These are phyloP conservation scores for Alcis repandata DNA, from an alignment of 2,888 invertebrate genomes.

Conservation along the genomic window DNA sequence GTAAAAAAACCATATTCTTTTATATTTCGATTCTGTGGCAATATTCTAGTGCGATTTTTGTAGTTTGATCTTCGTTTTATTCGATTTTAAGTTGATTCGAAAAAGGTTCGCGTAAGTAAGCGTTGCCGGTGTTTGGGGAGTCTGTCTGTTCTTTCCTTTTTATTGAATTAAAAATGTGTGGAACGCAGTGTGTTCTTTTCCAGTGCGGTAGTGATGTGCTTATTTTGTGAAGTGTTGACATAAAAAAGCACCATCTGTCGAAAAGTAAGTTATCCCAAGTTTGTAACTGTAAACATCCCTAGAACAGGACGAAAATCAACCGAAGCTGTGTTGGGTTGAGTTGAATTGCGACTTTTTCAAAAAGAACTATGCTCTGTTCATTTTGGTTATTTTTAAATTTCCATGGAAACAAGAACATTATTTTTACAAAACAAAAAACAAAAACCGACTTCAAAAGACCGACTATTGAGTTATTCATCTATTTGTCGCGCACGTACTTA, in stretches of 20 bases:
- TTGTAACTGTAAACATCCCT: not conserved
- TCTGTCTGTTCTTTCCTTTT: conserved; percentile 52
- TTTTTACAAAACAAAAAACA: too few relatives aligned
- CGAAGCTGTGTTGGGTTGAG: too few relatives aligned
- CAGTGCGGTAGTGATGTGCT: conserved; percentile 69
- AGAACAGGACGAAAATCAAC: not conserved
- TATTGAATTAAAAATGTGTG: conserved; percentile 59
- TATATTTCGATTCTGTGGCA: conserved; percentile 36
- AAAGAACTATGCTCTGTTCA: too few relatives aligned
- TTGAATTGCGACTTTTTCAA: too few relatives aligned
- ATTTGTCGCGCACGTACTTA: too few relatives aligned
- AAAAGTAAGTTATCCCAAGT: conserved; percentile 71
- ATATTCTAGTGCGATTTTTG: conserved; percentile 21
- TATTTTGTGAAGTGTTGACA: conserved; percentile 71
- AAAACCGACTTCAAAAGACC: too few relatives aligned
- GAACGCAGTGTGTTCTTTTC: conserved; percentile 65
- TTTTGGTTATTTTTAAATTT: too few relatives aligned
- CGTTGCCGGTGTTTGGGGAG: conserved; percentile 34
- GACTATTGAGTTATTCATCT: too few relatives aligned
- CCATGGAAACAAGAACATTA: too few relatives aligned
- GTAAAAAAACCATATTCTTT: conserved; percentile 35
- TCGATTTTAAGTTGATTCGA: conserved; percentile 17
- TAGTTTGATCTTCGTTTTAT: conserved; percentile 4
- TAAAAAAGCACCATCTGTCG: conserved; percentile 81
- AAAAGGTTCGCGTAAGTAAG: conserved; percentile 26